Evolutionary conservation across 2,113 vertebrate species (phyloP).

Genomic region (Notothenia rossii): DNA sequence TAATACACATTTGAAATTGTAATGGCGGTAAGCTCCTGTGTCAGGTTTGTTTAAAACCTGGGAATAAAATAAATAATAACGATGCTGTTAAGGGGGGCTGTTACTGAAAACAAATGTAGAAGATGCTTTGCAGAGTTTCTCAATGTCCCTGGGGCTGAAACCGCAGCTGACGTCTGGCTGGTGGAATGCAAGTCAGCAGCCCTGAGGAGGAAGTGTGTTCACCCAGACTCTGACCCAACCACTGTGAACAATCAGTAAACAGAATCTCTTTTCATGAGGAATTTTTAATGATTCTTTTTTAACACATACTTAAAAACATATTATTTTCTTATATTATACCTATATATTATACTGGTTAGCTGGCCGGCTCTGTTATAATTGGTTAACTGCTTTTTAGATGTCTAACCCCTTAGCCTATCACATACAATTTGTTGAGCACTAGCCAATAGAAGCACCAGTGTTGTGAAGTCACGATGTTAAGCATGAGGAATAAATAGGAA

Average conservation of each 20-base stretch:
- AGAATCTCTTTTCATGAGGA: not conserved
- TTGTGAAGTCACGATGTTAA: too few relatives aligned
- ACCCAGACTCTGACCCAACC: not conserved
- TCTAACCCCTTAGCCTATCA: too few relatives aligned
- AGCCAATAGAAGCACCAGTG: too few relatives aligned
- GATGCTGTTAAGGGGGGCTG: not conserved
- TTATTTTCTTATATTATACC: too few relatives aligned
- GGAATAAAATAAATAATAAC: too few relatives aligned
- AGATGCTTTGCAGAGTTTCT: not conserved
- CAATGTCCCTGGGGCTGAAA: not conserved
- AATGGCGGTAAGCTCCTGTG: not conserved
- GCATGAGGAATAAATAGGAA: too few relatives aligned
- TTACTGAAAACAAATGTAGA: not conserved
- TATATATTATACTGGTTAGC: too few relatives aligned
- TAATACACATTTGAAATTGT: too few relatives aligned
- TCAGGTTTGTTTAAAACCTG: slow-evolving; percentile 7
- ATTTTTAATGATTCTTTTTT: not conserved
- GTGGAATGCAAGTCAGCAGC: not conserved
- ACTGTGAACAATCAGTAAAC: not conserved
- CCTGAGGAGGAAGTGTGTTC: not conserved
- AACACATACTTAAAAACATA: too few relatives aligned
- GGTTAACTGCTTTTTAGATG: too few relatives aligned
- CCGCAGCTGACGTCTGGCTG: not conserved
- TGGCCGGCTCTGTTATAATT: too few relatives aligned
- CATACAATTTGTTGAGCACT: too few relatives aligned